Conservation (phyloP, 2,888 invertebrate genomes). For the Argyra leucocephala region DNA sequence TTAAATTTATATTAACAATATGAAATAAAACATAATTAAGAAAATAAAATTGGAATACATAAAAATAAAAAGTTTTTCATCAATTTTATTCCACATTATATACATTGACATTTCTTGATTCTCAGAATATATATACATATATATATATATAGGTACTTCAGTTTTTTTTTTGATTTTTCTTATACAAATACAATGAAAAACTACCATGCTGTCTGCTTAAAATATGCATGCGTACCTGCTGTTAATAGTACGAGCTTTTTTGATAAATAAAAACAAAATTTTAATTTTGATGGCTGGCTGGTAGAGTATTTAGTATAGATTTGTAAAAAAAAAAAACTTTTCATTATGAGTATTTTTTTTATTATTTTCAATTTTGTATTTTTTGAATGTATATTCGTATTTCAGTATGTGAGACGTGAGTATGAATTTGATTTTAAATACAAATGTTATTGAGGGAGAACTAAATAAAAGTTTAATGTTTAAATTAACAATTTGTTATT, state of each 20-base stretch:
- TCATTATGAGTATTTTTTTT: no score
- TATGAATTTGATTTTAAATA: no score
- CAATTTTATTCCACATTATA: background rate
- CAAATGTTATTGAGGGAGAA: no score
- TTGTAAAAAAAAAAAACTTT: no score
- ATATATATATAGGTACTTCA: background rate
- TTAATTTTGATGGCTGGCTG: no score
- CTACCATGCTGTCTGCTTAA: background rate
- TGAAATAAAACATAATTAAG: background rate
- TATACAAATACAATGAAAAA: background rate
- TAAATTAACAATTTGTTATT: no score
- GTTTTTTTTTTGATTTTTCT: background rate
- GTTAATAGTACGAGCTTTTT: background rate
- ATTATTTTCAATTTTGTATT: no score
- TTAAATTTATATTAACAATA: no score
- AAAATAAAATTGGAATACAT: background rate
- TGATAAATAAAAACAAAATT: background rate
- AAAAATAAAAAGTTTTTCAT: background rate
- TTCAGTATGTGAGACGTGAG: no score
- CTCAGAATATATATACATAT: background rate
- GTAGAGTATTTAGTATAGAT: no score
- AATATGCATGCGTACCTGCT: background rate
- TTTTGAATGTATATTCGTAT: no score
- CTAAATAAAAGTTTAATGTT: no score
- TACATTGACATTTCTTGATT: background rate